These are phyloP conservation scores for Gobionotothen gibberifrons DNA, from an alignment of 2,797 vertebrate species.

Conservation along the genomic window DNA sequence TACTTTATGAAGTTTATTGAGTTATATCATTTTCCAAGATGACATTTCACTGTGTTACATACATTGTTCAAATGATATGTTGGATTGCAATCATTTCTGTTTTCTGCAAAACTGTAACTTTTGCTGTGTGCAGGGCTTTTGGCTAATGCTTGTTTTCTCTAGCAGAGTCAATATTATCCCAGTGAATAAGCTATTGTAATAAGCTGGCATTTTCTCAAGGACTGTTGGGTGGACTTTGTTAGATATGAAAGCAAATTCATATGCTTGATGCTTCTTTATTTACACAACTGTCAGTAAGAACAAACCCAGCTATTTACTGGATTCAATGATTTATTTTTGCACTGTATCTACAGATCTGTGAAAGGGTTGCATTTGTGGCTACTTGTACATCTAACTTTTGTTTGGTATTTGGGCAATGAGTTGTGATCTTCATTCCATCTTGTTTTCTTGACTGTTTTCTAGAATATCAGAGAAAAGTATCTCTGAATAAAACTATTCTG, in stretches of 20 bases:
- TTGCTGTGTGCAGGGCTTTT: conserved; percentile 48
- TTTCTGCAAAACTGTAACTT: conserved; percentile 30
- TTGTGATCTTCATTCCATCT: conserved; percentile 46
- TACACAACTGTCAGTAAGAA: conserved; percentile 53
- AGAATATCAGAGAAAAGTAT: conserved; percentile 38
- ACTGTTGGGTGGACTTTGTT: conserved; percentile 48
- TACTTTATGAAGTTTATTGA: conserved; percentile 13
- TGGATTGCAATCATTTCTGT: conserved; percentile 32
- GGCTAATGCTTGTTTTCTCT: conserved; percentile 45
- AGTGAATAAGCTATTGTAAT: conserved; percentile 79
- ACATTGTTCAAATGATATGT: conserved; percentile 27
- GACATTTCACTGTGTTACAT: conserved; percentile 17
- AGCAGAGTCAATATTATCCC: conserved; percentile 68
- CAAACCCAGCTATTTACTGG: conserved; percentile 61
- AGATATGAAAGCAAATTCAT: conserved; percentile 50
- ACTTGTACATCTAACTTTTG: conserved; percentile 47
- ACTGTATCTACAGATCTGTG: conserved; percentile 79
- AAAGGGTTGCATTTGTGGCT: conserved; percentile 65
- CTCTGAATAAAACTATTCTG: conserved; percentile 52
- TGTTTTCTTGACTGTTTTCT: conserved; percentile 46
- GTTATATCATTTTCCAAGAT: conserved; percentile 4
- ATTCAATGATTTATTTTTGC: conserved; percentile 69
- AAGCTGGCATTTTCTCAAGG: conserved; percentile 72
- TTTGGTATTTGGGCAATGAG: conserved; percentile 35
- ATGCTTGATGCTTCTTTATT: conserved; percentile 65